Evolutionary conservation across 2,113 vertebrate species (phyloP).

Genomic region (Myrmecobius fasciatus): DNA sequence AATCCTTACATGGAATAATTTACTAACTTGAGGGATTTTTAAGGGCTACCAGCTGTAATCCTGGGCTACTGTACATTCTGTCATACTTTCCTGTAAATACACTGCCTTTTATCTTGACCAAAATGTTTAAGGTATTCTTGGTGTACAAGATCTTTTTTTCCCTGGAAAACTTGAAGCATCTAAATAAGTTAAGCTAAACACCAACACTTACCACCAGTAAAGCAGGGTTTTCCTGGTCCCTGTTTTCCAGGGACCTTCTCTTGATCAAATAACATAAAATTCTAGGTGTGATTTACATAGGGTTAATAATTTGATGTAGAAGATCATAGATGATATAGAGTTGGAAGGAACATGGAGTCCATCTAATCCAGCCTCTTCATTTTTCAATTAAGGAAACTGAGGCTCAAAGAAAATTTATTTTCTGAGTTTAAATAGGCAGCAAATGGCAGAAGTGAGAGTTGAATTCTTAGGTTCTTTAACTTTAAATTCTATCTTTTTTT

Average conservation of each 20-base stretch:
- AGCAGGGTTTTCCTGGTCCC: neutral
- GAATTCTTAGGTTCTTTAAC: neutral
- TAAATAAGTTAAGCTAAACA: neutral
- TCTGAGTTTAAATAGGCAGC: neutral
- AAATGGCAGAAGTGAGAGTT: neutral
- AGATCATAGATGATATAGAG: neutral
- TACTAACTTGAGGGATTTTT: neutral
- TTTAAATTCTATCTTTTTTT: neutral
- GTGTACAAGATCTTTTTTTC: neutral
- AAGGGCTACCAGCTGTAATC: neutral
- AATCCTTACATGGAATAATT: neutral
- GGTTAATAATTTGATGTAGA: neutral
- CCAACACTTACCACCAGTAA: neutral
- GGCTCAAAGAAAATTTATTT: neutral
- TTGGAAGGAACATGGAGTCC: neutral
- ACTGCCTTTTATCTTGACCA: neutral
- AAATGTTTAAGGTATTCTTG: neutral
- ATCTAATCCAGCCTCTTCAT: neutral
- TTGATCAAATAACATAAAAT: conserved; percentile 25
- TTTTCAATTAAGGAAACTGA: neutral
- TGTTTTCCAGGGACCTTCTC: neutral
- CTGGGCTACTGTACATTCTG: neutral
- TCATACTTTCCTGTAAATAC: neutral
- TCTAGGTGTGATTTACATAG: neutral
- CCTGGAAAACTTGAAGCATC: conserved; percentile 1